Conservation (phyloP, 1,140 invertebrate genomes). For the Zeugodacus cucurbitae region DNA sequence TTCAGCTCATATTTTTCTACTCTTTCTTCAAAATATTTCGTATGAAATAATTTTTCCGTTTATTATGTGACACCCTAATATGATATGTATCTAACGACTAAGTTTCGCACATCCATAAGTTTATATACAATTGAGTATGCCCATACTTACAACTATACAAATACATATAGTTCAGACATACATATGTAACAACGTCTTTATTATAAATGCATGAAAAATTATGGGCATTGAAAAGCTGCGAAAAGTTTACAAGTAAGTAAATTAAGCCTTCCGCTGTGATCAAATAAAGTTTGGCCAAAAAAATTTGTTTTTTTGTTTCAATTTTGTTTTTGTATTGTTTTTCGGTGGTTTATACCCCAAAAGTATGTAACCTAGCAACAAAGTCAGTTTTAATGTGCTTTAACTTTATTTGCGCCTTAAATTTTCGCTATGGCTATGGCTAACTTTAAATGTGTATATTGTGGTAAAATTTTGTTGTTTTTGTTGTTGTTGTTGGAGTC, state of each 20-base stretch:
- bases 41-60: too few species aligned
- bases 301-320: neutral
- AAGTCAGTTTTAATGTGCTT: neutral
- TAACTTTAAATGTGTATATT: neutral
- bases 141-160: neutral
- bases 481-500: neutral
- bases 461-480: neutral
- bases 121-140: too few species aligned
- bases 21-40: too few species aligned
- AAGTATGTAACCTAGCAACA: neutral
- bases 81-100: too few species aligned
- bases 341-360: neutral
- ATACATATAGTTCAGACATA: neutral
- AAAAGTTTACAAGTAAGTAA: neutral
- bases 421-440: neutral
- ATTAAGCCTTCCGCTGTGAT: constrained; percentile 5
- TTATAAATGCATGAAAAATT: neutral
- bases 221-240: neutral
- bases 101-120: too few species aligned
- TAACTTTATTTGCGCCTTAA: neutral
- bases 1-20: too few species aligned
- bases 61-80: too few species aligned
- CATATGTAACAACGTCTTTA: neutral
- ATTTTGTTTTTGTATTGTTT: too few species aligned
- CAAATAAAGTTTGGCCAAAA: constrained; percentile 6